These are phyloP conservation scores for Petrosia ficiformis DNA, from an alignment of 37 sponge, comb jelly and placozoan species.

Conservation along the genomic window DNA sequence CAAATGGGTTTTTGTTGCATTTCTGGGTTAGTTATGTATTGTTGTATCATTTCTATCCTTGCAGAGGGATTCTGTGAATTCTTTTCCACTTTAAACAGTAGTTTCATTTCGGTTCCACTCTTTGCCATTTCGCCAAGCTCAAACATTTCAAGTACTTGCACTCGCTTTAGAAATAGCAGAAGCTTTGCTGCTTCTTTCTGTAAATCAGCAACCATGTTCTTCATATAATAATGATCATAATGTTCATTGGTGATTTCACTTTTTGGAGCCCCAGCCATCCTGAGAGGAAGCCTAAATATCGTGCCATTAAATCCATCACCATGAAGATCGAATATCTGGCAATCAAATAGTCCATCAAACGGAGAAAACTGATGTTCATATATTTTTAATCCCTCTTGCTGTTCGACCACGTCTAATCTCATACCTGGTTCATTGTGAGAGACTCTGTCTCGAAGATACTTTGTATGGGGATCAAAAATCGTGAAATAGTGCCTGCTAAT, in stretches of 20 bases:
- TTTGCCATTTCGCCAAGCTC: slow-evolving; percentile 10
- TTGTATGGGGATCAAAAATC: slow-evolving; percentile 84
- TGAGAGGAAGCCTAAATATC: slow-evolving; percentile 75
- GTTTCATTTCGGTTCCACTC: neutral
- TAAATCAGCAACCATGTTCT: slow-evolving; percentile 12
- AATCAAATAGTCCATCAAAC: slow-evolving; percentile 73
- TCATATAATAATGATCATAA: neutral
- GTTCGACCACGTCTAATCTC: slow-evolving; percentile 54
- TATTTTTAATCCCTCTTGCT: slow-evolving; percentile 10
- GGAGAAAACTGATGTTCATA: slow-evolving; percentile 73
- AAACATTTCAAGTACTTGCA: slow-evolving; percentile 44
- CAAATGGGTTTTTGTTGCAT: too few relatives aligned
- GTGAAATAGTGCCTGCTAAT: slow-evolving; percentile 57
- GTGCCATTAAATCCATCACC: slow-evolving; percentile 62
- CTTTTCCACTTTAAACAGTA: neutral
- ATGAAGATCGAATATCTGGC: slow-evolving; percentile 25
- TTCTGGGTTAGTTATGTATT: neutral
- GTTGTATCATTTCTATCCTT: neutral
- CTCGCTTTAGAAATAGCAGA: slow-evolving; percentile 55
- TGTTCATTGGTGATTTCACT: slow-evolving; percentile 41
- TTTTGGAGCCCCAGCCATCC: slow-evolving; percentile 3
- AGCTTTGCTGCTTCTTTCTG: slow-evolving; percentile 24
- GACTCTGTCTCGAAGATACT: slow-evolving; percentile 60
- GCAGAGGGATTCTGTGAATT: neutral
- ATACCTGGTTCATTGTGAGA: slow-evolving; percentile 52